phyloP scores from a whole-genome alignment of 2,113 vertebrate genomes.

The Pseudopipra pipra region DNA sequence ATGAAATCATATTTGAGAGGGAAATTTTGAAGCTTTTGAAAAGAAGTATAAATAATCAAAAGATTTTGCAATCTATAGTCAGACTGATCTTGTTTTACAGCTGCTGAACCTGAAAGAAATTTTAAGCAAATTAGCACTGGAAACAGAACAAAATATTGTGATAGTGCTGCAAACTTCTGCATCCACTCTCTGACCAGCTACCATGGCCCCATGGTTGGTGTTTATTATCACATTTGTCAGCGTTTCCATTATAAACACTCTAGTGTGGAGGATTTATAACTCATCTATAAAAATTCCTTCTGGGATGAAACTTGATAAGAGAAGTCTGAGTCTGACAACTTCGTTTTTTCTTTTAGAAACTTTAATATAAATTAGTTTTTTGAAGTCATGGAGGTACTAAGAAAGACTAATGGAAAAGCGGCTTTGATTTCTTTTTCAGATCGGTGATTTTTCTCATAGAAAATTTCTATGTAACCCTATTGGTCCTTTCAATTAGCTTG shows the following conservation, averaged over 20 bases:
- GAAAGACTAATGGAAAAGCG: not conserved
- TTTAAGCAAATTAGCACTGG: slow-evolving; percentile 50
- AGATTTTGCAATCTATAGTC: slow-evolving; percentile 37
- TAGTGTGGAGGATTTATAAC: slow-evolving; percentile 37
- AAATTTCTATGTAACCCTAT: not conserved
- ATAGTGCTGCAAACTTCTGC: slow-evolving; percentile 6
- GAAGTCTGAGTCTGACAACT: not conserved
- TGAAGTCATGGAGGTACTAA: not conserved
- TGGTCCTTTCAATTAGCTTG: not conserved
- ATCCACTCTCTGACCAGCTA: slow-evolving; percentile 36
- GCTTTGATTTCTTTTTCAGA: slow-evolving; percentile 10
- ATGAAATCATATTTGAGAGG: slow-evolving; percentile 70
- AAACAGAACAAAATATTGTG: slow-evolving; percentile 61
- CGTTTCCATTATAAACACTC: slow-evolving; percentile 53
- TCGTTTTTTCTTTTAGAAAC: not conserved
- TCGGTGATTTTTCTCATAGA: not conserved
- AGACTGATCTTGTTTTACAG: slow-evolving; percentile 34
- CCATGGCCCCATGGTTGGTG: slow-evolving; percentile 31
- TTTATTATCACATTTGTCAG: slow-evolving; percentile 64
- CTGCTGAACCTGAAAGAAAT: slow-evolving; percentile 39
- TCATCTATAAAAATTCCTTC: slow-evolving; percentile 47
- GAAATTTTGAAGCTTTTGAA: slow-evolving; percentile 57
- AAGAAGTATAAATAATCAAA: slow-evolving; percentile 72
- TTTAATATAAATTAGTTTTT: slow-evolving; percentile 4
- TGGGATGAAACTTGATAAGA: slow-evolving; percentile 43